Base-by-base conservation (phyloP, 1,140 invertebrate species). In the Diabrotica undecimpunctata region DNA sequence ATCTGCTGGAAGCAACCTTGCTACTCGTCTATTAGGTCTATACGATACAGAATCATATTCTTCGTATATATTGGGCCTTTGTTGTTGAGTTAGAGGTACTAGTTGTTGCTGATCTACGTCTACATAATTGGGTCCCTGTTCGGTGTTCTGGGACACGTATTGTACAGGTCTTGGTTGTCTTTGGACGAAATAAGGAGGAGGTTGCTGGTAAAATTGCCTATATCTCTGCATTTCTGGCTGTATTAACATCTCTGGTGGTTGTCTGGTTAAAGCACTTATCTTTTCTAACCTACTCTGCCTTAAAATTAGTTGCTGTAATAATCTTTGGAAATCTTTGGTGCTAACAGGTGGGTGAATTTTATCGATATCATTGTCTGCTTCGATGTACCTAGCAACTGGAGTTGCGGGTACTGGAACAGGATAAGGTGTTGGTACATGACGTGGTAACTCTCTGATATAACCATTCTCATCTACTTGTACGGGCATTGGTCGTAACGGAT, bases 271-370 rank as follows among this genome's bases (percentile, higher is more conserved):
- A 25, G 60, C 65, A 52, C 70, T 76, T n/a, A 84, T 71, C 38
- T 76, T 72, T 77, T 85, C 83, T 66, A 84, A 68, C 37, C 80
- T 76, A 66, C 79, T 83, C 73, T 85, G 84, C 54, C 83, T 70
- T n/a, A 82, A 54, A 53, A 85, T 82, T 57, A 86, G 73, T 73
- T 83, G 81, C 38, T 86, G 82, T 6, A 86, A 76, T 51, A 86
- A 77, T 54, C 80, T 78, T 73, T 84, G 83, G 53, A 86, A 80
- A 71, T 86, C 84, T 75, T 80, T 81, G 5, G 83, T 84, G 70
- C 83, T 84, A 2, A 85, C 83, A 38, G 84, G 84, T 11, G 78
- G 77, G 65, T 76, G 73, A 35, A 79, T 78, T 46, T 68, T 60
- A 25, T 78, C 75, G 25, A 77, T 72, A 50, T 74, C 73, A 53